Percentiles rank a stretch among this genome's conserved stretches.
Conservation (phyloP, 2,113 vertebrate species). For the Protomyctophum bolini region DNA sequence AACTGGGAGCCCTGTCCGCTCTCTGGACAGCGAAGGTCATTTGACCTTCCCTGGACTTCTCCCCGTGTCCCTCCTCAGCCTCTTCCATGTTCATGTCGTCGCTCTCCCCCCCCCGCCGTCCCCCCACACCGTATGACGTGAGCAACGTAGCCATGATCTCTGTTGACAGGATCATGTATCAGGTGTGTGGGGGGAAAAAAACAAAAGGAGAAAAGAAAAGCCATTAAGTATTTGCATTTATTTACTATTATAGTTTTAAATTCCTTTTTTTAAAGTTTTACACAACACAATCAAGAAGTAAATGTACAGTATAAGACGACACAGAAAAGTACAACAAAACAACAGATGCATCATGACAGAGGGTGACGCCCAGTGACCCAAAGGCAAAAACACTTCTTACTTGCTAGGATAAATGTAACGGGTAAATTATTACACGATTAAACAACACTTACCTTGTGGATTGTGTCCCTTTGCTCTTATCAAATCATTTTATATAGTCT, state of each 20-base stretch:
- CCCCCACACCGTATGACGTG: constrained; percentile 1
- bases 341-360: not conserved
- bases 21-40: not conserved
- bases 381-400: too few species aligned
- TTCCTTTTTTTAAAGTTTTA: too few species aligned
- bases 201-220: not conserved
- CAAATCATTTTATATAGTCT: too few species aligned
- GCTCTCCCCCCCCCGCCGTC: too few species aligned
- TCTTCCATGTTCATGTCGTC: not conserved
- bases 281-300: too few species aligned
- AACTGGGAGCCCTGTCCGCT: constrained; percentile 49
- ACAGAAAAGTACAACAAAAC: not conserved
- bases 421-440: too few species aligned
- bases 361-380: too few species aligned
- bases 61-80: not conserved
- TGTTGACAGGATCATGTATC: not conserved
- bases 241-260: not conserved
- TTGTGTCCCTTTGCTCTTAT: too few species aligned
- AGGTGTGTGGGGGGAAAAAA: not conserved
- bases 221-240: too few species aligned
- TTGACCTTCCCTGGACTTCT: not conserved
- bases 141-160: constrained; percentile 46
- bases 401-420: too few species aligned
- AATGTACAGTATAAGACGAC: too few species aligned
- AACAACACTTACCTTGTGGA: too few species aligned